Base-by-base conservation (phyloP, 1,140 invertebrate genomes). In the Samia ricini region DNA sequence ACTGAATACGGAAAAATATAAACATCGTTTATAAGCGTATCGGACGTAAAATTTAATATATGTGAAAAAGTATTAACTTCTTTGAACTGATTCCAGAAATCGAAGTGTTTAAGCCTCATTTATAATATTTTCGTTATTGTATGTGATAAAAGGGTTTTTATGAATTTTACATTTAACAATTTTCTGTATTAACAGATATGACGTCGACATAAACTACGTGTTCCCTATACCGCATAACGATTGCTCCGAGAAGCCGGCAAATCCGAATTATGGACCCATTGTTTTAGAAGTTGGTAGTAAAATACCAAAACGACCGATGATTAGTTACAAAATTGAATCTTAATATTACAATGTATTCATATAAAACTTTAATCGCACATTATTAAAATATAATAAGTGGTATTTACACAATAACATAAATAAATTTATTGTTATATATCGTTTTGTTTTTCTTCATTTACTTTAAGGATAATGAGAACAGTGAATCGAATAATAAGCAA, bases 121-220 rank as follows among this genome's bases (percentile, higher is more conserved):
- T n/a, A n/a, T n/a, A n/a, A n/a, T n/a, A n/a, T n/a, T n/a, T n/a
- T 49, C 19, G 48, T 5, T 15, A 5, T 49, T 49, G 19, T 5
- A 49, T 49, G 15, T 51, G 18, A 7, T 51, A 20, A 0, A 42
- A 15, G 10, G 10, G 36, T 42, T 4, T 42, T 15, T 21, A 52
- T 21, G 5, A 7, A 22, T 2, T 52, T 0, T 22, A 0, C 12
- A 12, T 33, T 2, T 56, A 29, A 29, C 12, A 42, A 29, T 58
- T 58, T 58, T 10, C 19, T 58, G 3, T 20, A 36, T 12, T 70
- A 68, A 19, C 68, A 93, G 93, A 66, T 96, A 96, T 74, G 94
- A 95, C 69, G 95, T 97, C 1, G 95, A 96, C 76, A 78, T 96
- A 57, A 94, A 95, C 15, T 97, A 95, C 74, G 94, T 97, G 91